phyloP scores from a whole-genome alignment of 2,113 vertebrate genomes.

The Spea multiplicata region DNA sequence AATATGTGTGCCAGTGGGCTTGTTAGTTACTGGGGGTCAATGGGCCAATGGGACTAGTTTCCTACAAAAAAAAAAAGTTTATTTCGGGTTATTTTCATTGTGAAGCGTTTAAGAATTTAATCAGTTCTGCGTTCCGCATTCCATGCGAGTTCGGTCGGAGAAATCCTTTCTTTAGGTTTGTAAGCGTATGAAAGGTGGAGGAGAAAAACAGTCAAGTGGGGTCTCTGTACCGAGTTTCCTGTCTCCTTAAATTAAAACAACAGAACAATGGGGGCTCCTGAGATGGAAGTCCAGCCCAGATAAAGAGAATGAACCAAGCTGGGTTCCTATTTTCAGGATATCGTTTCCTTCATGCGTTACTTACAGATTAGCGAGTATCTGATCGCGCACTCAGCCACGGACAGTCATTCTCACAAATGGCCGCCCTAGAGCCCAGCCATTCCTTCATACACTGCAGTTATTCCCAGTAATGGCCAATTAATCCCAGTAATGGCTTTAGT shows the following conservation, averaged over 20 bases:
- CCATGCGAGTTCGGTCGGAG: background rate
- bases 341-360: background rate
- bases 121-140: background rate
- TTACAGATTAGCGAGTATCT: background rate
- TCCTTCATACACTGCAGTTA: too few species aligned
- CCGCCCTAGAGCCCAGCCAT: too few species aligned
- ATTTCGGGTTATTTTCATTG: background rate
- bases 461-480: too few species aligned
- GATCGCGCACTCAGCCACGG: too few species aligned
- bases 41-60: too few species aligned
- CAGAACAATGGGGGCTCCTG: conserved; percentile 1
- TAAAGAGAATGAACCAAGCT: background rate
- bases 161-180: background rate
- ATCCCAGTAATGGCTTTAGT: too few species aligned
- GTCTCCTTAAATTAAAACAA: conserved; percentile 29
- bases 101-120: background rate
- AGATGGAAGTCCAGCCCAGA: conserved; percentile 11
- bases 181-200: background rate
- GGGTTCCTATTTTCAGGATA: conserved; percentile 12
- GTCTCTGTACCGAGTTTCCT: background rate
- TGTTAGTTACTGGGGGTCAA: too few species aligned
- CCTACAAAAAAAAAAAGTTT: too few species aligned
- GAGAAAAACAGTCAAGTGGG: background rate
- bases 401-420: too few species aligned
- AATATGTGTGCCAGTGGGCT: too few species aligned